Evolutionary conservation across 2,888 invertebrate species (phyloP), one percentile per base, ranked within the genome.

Genomic region (Cyrtodaria siliqua): DNA sequence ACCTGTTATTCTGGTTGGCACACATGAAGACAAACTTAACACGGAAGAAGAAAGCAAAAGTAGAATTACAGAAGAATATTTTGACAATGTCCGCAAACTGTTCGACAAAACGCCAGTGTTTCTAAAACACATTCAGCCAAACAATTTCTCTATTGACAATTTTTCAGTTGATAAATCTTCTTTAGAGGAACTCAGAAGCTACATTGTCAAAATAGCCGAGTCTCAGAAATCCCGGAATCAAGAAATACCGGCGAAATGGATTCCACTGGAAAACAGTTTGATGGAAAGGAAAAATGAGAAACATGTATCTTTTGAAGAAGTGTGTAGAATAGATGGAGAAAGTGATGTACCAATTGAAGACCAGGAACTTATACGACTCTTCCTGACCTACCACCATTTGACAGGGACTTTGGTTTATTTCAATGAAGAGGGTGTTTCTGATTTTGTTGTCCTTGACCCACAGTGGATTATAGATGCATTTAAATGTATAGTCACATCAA

Each of bases 41-140:
- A 18, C 16, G 4, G 33, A 69, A 16, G 60, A 61, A 3, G 44
- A 49, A 29, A 40, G 62, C 0, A 52, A 49, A 29, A 40, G 62
- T 0, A n/a, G 50, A 24, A 42, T 62, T 16, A 49, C 63, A 1
- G 33, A 49, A 14, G 4, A 4, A 12, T 64, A 69, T 9, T 64
- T 75, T 18, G 52, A 60, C 4, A 24, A 33, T 2, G 50, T 75
- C 1, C 47, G 49, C 29, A 29, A 44, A 38, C 20, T 75, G n/a
- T 69, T 69, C 50, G 64, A 52, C 12, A 50, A 44, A 2, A 59
- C 69, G 1, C 55, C 64, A 1, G 49, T 55, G 18, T n/a, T n/a
- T n/a, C n/a, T 57, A 47, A 59, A 70, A n/a, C 75, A 75, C 29
- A 75, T 75, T 9, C 64, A 70, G n/a, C 38, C 52, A 12, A 27